phyloP scores from a whole-genome alignment of 2,113 vertebrate genomes.

The Paraplagusia blochii region DNA sequence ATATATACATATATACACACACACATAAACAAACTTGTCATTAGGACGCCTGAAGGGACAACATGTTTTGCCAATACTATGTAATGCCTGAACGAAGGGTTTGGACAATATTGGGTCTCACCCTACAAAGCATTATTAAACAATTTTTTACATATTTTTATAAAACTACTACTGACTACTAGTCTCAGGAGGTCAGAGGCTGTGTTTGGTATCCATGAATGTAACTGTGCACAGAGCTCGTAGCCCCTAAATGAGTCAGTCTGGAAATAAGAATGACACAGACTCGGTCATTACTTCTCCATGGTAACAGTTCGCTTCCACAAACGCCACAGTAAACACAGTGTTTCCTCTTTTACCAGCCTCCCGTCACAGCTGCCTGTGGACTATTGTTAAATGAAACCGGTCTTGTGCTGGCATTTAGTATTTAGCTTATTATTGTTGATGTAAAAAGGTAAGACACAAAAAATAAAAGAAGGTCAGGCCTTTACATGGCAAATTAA shows the following conservation, averaged over 20 bases:
- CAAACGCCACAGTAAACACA: constrained; percentile 36
- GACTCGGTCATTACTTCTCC: constrained; percentile 17
- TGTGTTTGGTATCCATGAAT: background rate
- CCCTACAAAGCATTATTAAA: no score
- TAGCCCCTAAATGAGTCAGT: constrained; percentile 18
- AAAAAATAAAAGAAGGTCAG: no score
- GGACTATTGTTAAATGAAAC: background rate
- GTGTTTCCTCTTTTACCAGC: background rate
- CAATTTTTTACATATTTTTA: background rate
- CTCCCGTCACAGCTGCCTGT: background rate
- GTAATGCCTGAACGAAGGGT: no score
- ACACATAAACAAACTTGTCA: no score
- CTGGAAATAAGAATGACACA: constrained; percentile 7
- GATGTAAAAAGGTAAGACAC: no score
- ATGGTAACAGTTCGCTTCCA: constrained; percentile 43
- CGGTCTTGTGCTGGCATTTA: background rate
- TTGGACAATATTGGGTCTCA: no score
- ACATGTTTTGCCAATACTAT: no score
- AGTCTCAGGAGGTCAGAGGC: background rate
- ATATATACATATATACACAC: no score
- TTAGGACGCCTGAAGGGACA: no score
- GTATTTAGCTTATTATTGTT: no score
- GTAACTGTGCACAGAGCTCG: background rate
- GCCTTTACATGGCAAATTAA: no score
- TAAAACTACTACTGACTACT: background rate